Evolutionary conservation across 2,797 vertebrate genomes (phyloP).

Genomic region (Acropternis orthonyx): DNA sequence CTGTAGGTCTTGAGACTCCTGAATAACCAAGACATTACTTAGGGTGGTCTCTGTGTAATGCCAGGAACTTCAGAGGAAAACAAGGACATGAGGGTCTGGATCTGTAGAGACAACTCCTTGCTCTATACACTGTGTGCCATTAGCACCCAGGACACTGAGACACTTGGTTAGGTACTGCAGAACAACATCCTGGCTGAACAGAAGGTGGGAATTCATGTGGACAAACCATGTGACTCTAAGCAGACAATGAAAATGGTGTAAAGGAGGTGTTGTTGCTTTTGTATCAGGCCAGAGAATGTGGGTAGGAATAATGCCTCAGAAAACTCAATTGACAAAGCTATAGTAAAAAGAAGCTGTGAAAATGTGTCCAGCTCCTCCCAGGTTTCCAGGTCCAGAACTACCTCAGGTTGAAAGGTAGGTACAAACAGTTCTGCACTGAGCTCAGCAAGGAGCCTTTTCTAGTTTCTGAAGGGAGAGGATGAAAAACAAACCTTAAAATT

Average conservation of each 20-base stretch:
- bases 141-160: background rate
- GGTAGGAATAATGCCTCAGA: background rate
- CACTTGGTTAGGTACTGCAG: background rate
- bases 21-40: background rate
- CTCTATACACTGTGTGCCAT: background rate
- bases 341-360: background rate
- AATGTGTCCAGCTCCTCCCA: background rate
- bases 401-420: background rate
- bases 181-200: background rate
- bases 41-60: background rate
- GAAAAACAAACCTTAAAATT: background rate
- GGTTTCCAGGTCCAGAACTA: background rate
- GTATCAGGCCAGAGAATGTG: background rate
- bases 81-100: background rate
- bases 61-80: background rate
- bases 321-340: background rate
- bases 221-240: background rate
- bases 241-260: background rate
- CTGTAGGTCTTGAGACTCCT: background rate
- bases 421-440: background rate
- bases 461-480: background rate
- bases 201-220: background rate
- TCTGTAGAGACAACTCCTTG: background rate
- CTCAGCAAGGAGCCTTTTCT: background rate
- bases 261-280: background rate